Evolutionary conservation across 2,797 vertebrate species (phyloP).

Genomic region (Neomorphus geoffroyi): DNA sequence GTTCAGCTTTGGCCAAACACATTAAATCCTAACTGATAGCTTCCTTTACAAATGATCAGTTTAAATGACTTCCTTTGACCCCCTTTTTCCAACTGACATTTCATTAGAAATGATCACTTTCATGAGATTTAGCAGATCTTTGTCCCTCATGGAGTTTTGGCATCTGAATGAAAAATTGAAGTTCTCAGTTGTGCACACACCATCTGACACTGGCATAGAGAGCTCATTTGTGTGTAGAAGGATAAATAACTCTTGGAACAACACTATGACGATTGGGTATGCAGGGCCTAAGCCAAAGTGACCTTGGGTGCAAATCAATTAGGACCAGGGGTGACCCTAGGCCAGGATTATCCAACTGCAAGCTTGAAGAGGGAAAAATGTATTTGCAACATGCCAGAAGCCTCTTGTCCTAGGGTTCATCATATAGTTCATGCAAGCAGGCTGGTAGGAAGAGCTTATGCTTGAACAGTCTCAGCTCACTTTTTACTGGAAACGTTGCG

Average conservation of each 20-base stretch:
- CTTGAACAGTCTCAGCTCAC: not conserved
- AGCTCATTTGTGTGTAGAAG: not conserved
- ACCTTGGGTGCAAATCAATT: conserved; percentile 37
- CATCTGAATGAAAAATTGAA: not conserved
- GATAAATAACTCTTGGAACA: conserved; percentile 38
- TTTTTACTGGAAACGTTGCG: not conserved
- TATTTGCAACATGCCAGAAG: not conserved
- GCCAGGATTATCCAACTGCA: not conserved
- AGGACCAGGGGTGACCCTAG: not conserved
- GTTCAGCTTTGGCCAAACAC: conserved; percentile 29
- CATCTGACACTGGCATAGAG: not conserved
- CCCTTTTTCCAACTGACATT: not conserved
- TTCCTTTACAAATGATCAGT: conserved; percentile 34
- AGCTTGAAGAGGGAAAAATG: not conserved
- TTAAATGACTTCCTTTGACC: conserved; percentile 46
- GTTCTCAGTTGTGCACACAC: fast-evolving
- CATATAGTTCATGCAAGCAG: not conserved
- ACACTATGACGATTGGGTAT: not conserved
- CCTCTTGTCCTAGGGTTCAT: not conserved
- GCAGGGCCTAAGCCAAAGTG: not conserved
- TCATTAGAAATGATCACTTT: conserved; percentile 5
- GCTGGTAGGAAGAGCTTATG: not conserved
- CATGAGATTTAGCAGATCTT: conserved; percentile 6
- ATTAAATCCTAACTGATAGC: conserved; percentile 39
- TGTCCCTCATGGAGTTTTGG: fast-evolving